Conservation (phyloP, 2,888 invertebrate genomes). For the Acleris cristana region DNA sequence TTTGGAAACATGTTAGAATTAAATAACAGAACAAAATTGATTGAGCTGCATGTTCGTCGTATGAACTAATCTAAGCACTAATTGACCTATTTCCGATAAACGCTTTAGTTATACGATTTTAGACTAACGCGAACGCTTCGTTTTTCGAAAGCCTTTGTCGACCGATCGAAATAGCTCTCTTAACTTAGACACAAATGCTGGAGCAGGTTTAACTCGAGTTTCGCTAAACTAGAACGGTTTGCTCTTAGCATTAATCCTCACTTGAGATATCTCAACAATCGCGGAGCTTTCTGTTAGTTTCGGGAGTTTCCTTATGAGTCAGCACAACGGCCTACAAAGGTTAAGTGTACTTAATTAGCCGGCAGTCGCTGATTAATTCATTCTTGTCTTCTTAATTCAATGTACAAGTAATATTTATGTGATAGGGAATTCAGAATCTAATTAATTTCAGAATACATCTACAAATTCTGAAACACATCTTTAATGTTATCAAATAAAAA, state of each 20-base stretch:
- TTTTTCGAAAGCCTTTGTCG: constrained; percentile 11
- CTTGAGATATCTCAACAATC: constrained; percentile 6
- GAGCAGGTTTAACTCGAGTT: constrained; percentile 15
- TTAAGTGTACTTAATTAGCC: constrained; percentile 27
- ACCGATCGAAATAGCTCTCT: neutral
- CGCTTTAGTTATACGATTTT: neutral
- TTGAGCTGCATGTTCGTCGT: constrained; percentile 30
- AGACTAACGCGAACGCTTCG: neutral
- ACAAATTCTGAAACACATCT: neutral
- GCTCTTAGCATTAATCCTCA: constrained; percentile 10
- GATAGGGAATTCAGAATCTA: neutral
- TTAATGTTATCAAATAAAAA: too few relatives aligned
- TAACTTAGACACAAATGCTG: constrained; percentile 8
- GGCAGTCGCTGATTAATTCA: constrained; percentile 21
- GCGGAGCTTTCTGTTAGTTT: constrained; percentile 9
- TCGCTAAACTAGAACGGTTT: constrained; percentile 3
- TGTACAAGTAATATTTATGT: neutral
- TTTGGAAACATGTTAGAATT: too few relatives aligned
- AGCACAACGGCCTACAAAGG: constrained; percentile 26
- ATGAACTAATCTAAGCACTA: neutral
- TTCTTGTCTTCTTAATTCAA: constrained; percentile 21
- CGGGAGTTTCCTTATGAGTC: constrained; percentile 18
- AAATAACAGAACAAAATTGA: neutral
- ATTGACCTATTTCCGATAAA: neutral
- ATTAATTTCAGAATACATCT: neutral